Percentiles rank a stretch among this genome's conserved stretches.
Evolutionary conservation across 1,140 invertebrate genomes (phyloP).

Genomic region (Platyscapa corneri): DNA sequence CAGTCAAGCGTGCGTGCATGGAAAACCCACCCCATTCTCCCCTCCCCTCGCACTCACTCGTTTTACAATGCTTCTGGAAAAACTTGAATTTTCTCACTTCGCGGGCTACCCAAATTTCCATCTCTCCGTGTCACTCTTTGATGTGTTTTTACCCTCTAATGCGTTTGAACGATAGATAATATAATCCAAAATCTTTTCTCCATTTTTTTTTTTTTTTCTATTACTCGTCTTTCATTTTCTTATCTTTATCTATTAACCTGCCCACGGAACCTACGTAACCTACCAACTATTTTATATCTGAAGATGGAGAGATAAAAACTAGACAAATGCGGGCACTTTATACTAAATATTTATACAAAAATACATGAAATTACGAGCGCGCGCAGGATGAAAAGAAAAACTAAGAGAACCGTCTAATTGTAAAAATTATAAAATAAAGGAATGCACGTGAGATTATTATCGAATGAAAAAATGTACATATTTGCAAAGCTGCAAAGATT

Average conservation of each 20-base stretch:
- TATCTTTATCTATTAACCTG: not conserved
- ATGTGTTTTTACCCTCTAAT: constrained; percentile 30
- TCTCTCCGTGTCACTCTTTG: constrained; percentile 11
- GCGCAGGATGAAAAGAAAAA: too few species aligned
- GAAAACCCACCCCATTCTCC: constrained; percentile 2
- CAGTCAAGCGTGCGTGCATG: constrained; percentile 31
- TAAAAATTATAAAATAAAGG: not conserved
- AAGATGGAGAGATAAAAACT: not conserved
- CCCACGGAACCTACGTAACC: not conserved
- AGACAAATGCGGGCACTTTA: too few species aligned
- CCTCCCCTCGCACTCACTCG: not conserved
- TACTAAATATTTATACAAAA: too few species aligned
- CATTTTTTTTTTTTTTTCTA: not conserved
- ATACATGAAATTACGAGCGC: too few species aligned
- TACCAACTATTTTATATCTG: not conserved
- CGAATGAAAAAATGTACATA: too few species aligned
- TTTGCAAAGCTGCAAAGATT: too few species aligned
- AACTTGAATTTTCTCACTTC: constrained; percentile 42
- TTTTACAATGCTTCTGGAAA: constrained; percentile 2
- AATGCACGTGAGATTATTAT: too few species aligned
- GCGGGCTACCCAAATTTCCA: constrained; percentile 24
- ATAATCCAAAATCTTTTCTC: constrained; percentile 6
- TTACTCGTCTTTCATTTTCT: not conserved
- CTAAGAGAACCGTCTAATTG: too few species aligned
- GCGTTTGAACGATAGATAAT: constrained; percentile 9